These are phyloP conservation scores for Plebejus melissa DNA, from an alignment of 2,888 invertebrate species.

Conservation along the genomic window DNA sequence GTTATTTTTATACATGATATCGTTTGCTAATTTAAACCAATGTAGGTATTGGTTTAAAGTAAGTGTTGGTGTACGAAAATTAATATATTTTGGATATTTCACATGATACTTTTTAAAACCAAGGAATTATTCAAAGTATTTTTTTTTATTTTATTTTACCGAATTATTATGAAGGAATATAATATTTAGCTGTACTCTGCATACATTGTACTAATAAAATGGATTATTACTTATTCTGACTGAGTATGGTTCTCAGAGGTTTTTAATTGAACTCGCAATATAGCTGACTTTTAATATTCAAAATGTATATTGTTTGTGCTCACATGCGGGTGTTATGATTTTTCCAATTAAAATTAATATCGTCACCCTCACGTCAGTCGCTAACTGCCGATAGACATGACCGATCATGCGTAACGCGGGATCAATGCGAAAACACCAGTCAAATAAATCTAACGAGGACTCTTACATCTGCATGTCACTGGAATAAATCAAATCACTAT, in stretches of 20 bases:
- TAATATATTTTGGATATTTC: no score
- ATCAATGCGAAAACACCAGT: slow-evolving; percentile 74
- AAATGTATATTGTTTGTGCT: slow-evolving; percentile 4
- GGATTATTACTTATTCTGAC: not conserved
- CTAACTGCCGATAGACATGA: slow-evolving; percentile 75
- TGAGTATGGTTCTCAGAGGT: not conserved
- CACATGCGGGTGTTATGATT: slow-evolving; percentile 30
- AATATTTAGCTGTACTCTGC: no score
- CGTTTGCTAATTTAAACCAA: not conserved
- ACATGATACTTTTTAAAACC: no score
- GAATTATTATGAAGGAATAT: no score
- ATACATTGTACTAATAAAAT: no score
- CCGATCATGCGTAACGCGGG: slow-evolving; percentile 70
- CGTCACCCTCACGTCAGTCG: slow-evolving; percentile 46
- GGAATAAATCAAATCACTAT: slow-evolving; percentile 78
- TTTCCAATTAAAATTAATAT: slow-evolving; percentile 30
- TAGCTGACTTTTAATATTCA: slow-evolving; percentile 1
- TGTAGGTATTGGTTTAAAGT: no score
- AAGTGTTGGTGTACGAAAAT: not conserved
- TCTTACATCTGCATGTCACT: slow-evolving; percentile 76
- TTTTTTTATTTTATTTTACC: no score
- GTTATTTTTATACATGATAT: not conserved
- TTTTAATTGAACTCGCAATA: slow-evolving; percentile 5
- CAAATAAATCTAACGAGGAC: slow-evolving; percentile 77
- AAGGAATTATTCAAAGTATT: no score